phyloP scores from a whole-genome alignment of 2,888 invertebrate genomes.

The Periphyllus acericola region DNA sequence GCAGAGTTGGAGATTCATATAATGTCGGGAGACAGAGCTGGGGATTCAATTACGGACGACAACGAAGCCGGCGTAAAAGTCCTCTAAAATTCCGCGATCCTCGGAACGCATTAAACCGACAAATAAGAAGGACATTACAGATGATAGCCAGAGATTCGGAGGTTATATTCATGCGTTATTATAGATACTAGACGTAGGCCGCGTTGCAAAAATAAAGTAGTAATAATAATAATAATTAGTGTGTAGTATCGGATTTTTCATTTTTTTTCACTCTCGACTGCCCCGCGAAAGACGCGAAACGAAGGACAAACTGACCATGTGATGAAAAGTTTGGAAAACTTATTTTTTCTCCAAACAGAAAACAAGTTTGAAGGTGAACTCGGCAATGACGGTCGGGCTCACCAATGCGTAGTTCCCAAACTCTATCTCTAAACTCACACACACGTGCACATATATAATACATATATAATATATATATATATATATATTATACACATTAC shows the following conservation, averaged over 20 bases:
- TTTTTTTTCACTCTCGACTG: not conserved
- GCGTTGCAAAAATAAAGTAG: not conserved
- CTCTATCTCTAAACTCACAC: no score
- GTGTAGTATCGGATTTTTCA: not conserved
- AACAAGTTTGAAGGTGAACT: no score
- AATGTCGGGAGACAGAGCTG: not conserved
- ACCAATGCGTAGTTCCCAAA: no score
- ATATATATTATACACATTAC: not conserved
- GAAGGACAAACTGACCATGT: no score
- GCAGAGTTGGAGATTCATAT: not conserved
- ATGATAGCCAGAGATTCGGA: not conserved
- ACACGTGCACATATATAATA: no score
- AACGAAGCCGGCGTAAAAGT: not conserved
- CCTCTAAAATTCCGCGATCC: not conserved
- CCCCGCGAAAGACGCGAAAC: not conserved
- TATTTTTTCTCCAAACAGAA: no score
- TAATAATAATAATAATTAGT: not conserved
- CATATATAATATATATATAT: no score
- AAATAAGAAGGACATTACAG: not conserved
- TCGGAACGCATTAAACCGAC: not conserved
- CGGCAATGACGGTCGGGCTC: no score
- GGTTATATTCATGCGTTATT: not conserved
- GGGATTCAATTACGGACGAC: slow-evolving; percentile 26
- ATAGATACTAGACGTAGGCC: not conserved
- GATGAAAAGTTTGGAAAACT: no score